Percentiles rank a stretch among this genome's conserved stretches.
Conservation (phyloP, 2,797 vertebrate genomes). For the Anguilla anguilla region DNA sequence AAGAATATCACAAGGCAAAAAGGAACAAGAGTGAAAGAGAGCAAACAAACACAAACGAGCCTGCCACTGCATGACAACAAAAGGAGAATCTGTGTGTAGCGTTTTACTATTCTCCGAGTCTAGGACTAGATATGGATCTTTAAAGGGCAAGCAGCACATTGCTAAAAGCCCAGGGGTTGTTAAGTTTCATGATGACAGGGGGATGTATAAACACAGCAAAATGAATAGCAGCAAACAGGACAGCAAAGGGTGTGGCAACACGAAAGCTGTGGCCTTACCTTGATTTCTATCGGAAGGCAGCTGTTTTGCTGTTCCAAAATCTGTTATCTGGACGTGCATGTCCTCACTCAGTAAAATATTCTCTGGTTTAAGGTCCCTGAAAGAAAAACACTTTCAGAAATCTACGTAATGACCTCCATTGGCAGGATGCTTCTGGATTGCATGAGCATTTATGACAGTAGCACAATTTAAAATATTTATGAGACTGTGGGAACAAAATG, state of each 20-base stretch:
- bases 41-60: not conserved
- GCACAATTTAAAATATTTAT: not conserved
- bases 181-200: not conserved
- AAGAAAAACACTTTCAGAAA: slow-evolving; percentile 49
- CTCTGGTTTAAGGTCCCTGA: slow-evolving; percentile 97
- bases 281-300: slow-evolving; percentile 94
- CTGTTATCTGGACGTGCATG: slow-evolving; percentile 99
- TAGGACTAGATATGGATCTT: not conserved
- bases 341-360: slow-evolving; percentile 98
- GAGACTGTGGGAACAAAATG: not conserved
- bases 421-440: not conserved
- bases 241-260: not conserved
- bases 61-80: not conserved
- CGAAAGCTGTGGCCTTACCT: slow-evolving; percentile 67
- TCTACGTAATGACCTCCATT: not conserved
- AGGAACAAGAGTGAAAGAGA: not conserved
- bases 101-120: not conserved
- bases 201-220: slow-evolving; percentile 1
- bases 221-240: not conserved
- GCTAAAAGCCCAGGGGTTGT: not conserved
- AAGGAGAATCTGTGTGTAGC: not conserved
- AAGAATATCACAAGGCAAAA: not conserved
- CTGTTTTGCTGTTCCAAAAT: slow-evolving; percentile 98
- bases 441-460: not conserved
- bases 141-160: not conserved